Evolutionary conservation across 2,113 vertebrate genomes (phyloP), one percentile per base, ranked within the genome.

Genomic region (Cinclus mexicanus): DNA sequence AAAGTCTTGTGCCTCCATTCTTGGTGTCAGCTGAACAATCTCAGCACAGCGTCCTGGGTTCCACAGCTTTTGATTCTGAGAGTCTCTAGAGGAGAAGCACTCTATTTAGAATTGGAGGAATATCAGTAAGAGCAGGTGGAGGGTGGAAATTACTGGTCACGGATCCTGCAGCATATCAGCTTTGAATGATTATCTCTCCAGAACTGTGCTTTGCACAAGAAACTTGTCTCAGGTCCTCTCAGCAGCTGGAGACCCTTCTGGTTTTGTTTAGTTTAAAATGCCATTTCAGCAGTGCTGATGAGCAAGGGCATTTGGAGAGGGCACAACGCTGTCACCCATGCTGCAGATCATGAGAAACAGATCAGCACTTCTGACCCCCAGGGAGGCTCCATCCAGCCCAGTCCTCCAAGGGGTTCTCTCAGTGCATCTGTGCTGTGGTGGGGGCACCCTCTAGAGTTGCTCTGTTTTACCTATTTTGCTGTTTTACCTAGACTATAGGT

Each of bases 381-480:
- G 52, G 23, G 71, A 68, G 16, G 26, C 14, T 76, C 46, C n/a
- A 76, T 68, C 52, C 28, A 47, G 18, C 11, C 6, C 52, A 49
- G n/a, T 56, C 25, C 12, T 65, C 24, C 25, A 10, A 14, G 0
- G 1, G 41, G 4, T 16, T 50, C 46, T 46, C 49, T 44, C 22
- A 6, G 18, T 9, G 19, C 10, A 4, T 20, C 39, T 77, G 23
- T 42, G 60, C 26, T n/a, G 7, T 12, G 76, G n/a, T 23, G 44
- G 15, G 18, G 24, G 1, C 41, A 76, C 14, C 7, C 20, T 0
- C 0, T 4, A n/a, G 24, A 76, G 14, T 3, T 56, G 31, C 10
- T 7, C 10, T 42, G 1, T 7, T 41, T 63, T 8, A 15, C 12
- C 28, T 47, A 3, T 26, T 81, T 39, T 81, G 18, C 11, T 86